Base-by-base conservation (phyloP, 2,888 invertebrate species). In the Leptopilina syphax region DNA sequence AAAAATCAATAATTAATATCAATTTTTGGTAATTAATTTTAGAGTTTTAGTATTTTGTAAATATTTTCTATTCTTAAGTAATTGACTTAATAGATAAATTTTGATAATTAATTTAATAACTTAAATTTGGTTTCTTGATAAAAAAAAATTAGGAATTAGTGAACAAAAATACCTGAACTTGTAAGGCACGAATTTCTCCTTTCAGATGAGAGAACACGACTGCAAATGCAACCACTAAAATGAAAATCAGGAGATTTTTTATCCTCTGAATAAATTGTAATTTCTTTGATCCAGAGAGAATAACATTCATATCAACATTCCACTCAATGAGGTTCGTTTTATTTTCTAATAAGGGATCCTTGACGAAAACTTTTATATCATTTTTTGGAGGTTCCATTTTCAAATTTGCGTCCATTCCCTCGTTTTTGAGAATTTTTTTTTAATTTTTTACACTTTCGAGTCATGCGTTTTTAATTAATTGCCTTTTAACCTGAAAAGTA, bases 241-340 rank as follows among this genome's bases (percentile, higher is more conserved):
- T 65, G n/a, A 88, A 81, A 12, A 87, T 79, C 24, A 87, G 65
- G 44, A 88, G 77, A 68, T 81, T 82, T 65, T 85, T 85, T n/a
- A 83, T 85, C 85, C 87, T 86, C 82, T 87, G 86, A 78, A 87
- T 85, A 77, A 88, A 82, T 81, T 86, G 88, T 54, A 87, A 86
- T 80, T 83, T 87, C 76, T 83, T 86, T n/a, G 82, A 81, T 44
- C 83, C 86, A 63, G 87, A 86, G 66, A 89, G 82, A n/a, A 86
- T 88, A 24, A 90, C 85, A 41, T 86, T 89, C 88, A 89, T 90
- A 73, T 90, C 89, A 13, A 90, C 87, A 81, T 88, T 90, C 87
- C 88, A 89, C 82, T 90, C 89, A 81, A 90, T 88, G 50, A 87
- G 84, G 78, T 87, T 87, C 8, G 86, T 84, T 77, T 78, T 79